These are phyloP conservation scores for Aptenodytes forsteri DNA, from an alignment of 2,113 vertebrate genomes.

Conservation along the genomic window DNA sequence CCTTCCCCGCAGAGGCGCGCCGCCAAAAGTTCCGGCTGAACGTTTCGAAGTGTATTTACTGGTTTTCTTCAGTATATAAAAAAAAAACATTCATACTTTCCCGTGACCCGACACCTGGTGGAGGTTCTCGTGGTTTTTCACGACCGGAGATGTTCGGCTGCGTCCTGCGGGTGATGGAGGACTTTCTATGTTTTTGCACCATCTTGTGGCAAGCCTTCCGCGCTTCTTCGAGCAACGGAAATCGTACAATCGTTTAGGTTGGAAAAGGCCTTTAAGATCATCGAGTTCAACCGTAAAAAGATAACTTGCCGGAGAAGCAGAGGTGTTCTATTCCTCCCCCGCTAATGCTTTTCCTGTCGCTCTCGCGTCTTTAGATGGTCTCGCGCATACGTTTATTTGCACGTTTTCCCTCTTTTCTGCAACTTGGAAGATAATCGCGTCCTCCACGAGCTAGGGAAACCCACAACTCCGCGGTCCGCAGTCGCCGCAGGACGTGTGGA, in stretches of 20 bases:
- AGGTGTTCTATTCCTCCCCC: background rate
- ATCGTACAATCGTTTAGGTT: rapidly evolving
- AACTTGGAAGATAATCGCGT: background rate
- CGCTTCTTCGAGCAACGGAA: background rate
- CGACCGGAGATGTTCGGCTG: background rate
- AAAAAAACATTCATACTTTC: background rate
- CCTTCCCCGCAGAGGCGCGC: rapidly evolving
- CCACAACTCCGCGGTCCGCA: rapidly evolving
- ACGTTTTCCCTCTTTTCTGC: background rate
- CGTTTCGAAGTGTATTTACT: background rate
- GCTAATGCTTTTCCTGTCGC: background rate
- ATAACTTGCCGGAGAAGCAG: background rate
- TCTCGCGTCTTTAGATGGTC: background rate
- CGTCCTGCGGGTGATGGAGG: background rate
- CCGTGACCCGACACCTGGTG: conserved; percentile 58
- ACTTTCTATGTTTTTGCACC: conserved; percentile 53
- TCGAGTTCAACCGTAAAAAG: rapidly evolving
- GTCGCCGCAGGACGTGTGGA: background rate
- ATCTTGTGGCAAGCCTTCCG: conserved; percentile 46
- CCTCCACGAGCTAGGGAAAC: background rate
- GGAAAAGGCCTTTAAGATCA: background rate
- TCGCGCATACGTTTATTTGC: background rate
- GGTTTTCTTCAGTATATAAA: background rate
- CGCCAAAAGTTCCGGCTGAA: background rate
- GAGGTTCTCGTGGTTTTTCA: background rate